These are phyloP conservation scores for Eurosta solidaginis DNA, from an alignment of 1,140 invertebrate species.

Conservation along the genomic window DNA sequence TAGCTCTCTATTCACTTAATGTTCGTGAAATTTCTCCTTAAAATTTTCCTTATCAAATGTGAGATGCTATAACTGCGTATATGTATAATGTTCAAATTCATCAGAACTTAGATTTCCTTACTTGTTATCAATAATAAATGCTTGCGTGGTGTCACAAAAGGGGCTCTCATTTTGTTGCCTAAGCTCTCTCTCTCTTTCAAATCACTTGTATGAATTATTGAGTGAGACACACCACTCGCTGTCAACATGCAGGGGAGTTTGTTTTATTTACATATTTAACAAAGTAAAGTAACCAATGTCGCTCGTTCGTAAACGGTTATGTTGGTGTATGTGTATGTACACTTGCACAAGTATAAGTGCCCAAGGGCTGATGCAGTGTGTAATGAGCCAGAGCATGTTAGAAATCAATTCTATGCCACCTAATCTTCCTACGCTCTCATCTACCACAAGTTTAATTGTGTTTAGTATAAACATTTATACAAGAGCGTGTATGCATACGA, in stretches of 20 bases:
- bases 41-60: too few species aligned
- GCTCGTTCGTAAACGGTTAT: not conserved
- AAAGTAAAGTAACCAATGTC: conserved; percentile 1
- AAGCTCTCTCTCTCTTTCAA: not conserved
- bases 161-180: not conserved
- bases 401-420: not conserved
- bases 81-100: too few species aligned
- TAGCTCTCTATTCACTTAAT: too few species aligned
- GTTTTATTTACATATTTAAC: conserved; percentile 23
- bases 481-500: not conserved
- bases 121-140: too few species aligned
- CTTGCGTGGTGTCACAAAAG: too few species aligned
- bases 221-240: not conserved
- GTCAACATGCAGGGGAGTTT: not conserved
- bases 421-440: not conserved
- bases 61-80: too few species aligned
- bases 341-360: not conserved
- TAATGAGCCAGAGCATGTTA: too few species aligned
- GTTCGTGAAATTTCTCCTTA: too few species aligned
- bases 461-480: not conserved
- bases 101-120: too few species aligned
- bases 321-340: not conserved
- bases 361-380: too few species aligned
- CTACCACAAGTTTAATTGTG: not conserved
- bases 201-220: not conserved